Evolutionary conservation across 2,113 vertebrate genomes (phyloP), one percentile per base, ranked within the genome.

Genomic region (Scomber scombrus): DNA sequence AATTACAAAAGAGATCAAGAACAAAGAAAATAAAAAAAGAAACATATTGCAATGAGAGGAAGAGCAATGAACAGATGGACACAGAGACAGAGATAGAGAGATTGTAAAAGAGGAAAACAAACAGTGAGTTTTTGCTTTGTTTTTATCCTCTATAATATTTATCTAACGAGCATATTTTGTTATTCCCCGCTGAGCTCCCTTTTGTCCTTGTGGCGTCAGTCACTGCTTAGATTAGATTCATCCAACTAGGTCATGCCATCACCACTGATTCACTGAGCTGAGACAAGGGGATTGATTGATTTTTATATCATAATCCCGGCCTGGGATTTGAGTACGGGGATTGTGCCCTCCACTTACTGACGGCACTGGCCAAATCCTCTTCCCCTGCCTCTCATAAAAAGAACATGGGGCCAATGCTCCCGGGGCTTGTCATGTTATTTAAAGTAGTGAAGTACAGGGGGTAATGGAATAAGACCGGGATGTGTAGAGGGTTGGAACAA

Each of bases 241-340:
- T 89, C 75, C 84, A 86, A 85, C 76, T 89, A 84, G 89, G 88
- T 93, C 88, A 91, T 9, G 43, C 61, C 70, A 64, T 74, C 62
- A 14, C 55, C 19, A 63, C 81, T 80, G 86, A 90, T 86, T 89
- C 89, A 81, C 68, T 16, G n/a, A 23, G 8, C 60, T 46, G 71
- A 69, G 78, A 92, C 89, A 84, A 87, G 79, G 55, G 68, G 84
- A 91, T 89, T 89, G 89, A 92, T 92, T 91, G 91, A 91, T 92
- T 92, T 93, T 92, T 78, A 76, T 82, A 83, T 89, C 74, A 87
- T 93, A 93, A 94, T 94, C 88, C 88, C 78, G 51, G 71, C 58
- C 67, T 69, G 71, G 87, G 89, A 91, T 92, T 92, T 88, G 70
- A 87, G 79, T 61, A 56, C 6, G 19, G 62, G 49, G 58, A 56